These are phyloP conservation scores for Alethe diademata DNA, from an alignment of 2,113 vertebrate genomes.

Conservation along the genomic window DNA sequence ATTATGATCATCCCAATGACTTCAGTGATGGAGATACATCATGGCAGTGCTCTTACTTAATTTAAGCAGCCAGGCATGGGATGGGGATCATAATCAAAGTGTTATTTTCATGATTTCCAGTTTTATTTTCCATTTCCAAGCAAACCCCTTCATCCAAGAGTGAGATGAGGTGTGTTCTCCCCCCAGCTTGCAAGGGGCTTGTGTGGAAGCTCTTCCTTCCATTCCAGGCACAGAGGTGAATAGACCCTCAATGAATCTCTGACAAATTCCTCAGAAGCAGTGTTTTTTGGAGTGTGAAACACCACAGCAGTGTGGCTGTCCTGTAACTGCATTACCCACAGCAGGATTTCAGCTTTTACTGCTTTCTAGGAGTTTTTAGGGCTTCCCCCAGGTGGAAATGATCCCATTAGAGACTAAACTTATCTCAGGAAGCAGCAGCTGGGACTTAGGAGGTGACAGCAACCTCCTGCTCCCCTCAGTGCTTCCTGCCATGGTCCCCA, in stretches of 20 bases:
- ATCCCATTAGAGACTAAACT: not conserved
- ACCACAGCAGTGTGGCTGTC: not conserved
- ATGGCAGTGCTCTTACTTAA: fast-evolving
- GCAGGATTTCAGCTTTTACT: not conserved
- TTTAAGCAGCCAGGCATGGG: not conserved
- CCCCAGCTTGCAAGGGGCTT: not conserved
- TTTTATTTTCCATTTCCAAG: not conserved
- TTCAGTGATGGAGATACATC: fast-evolving
- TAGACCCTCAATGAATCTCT: fast-evolving
- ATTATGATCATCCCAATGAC: fast-evolving
- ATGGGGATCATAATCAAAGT: not conserved
- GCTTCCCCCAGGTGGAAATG: not conserved
- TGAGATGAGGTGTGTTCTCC: not conserved
- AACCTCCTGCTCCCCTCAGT: not conserved
- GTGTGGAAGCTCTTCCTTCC: not conserved
- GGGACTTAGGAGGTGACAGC: not conserved
- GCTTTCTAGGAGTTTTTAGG: not conserved
- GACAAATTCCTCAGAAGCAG: not conserved
- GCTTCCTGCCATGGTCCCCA: not conserved
- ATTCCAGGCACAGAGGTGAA: not conserved
- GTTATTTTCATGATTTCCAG: not conserved
- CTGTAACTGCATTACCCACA: fast-evolving
- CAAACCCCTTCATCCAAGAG: not conserved
- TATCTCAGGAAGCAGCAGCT: not conserved
- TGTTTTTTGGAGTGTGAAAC: not conserved